A percentile compares a stretch with the other conserved stretches of the same genome.
These are phyloP conservation scores for Motacilla alba DNA, from an alignment of 2,113 vertebrate species.

Conservation along the genomic window DNA sequence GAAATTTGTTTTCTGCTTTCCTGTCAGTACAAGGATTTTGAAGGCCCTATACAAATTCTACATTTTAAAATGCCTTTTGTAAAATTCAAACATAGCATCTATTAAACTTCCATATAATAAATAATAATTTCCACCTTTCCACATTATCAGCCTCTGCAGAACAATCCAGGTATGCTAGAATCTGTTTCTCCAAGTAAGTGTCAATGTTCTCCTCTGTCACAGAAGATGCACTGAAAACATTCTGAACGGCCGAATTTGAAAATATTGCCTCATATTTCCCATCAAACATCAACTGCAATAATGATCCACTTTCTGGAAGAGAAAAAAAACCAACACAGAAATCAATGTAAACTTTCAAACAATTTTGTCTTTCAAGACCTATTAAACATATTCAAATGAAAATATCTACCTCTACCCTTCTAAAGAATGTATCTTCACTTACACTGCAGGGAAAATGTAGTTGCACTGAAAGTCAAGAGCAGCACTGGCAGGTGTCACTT, in stretches of 20 bases:
- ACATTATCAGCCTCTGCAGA: slow-evolving; percentile 54
- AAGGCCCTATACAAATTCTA: background rate
- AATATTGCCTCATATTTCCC: slow-evolving; percentile 83
- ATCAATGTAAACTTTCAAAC: background rate
- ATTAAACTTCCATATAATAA: background rate
- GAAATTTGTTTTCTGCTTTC: background rate
- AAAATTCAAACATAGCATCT: background rate
- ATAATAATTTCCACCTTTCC: slow-evolving; percentile 77
- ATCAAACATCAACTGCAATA: slow-evolving; percentile 80
- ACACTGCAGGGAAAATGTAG: background rate
- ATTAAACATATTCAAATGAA: background rate
- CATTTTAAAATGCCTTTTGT: background rate
- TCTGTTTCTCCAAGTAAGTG: slow-evolving; percentile 79
- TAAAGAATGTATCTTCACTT: background rate
- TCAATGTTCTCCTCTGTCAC: slow-evolving; percentile 71
- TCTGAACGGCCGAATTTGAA: slow-evolving; percentile 70
- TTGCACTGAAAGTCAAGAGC: background rate
- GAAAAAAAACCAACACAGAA: background rate
- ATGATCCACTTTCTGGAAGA: slow-evolving; percentile 73
- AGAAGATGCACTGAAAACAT: slow-evolving; percentile 73
- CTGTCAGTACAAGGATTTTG: background rate
- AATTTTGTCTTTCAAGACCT: background rate
- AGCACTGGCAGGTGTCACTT: background rate
- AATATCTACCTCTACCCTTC: background rate
- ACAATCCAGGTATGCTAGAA: slow-evolving; percentile 78